phyloP scores from a whole-genome alignment of 1,140 invertebrate genomes.

The Drosophila hydei region DNA sequence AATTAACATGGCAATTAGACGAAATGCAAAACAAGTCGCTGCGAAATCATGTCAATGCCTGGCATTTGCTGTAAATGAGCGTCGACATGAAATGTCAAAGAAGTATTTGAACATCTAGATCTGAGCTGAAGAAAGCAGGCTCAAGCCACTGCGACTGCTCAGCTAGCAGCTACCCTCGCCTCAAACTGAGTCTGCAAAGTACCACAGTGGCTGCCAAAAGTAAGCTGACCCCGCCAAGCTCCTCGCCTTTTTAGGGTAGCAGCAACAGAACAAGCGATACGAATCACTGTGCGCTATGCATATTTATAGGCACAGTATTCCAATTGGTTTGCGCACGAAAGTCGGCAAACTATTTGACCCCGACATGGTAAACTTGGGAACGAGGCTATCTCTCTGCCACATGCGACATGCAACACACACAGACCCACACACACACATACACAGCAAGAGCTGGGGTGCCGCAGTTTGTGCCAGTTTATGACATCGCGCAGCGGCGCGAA shows the following conservation, averaged over 20 bases:
- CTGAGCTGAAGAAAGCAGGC: slow-evolving; percentile 1
- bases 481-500: slow-evolving; percentile 47
- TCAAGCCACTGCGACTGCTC: not conserved
- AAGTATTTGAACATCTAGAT: slow-evolving; percentile 5
- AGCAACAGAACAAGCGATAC: slow-evolving; percentile 31
- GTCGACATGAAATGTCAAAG: slow-evolving; percentile 59
- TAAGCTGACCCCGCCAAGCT: not conserved
- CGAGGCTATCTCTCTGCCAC: slow-evolving; percentile 59
- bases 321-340: slow-evolving; percentile 74
- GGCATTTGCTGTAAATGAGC: slow-evolving; percentile 67
- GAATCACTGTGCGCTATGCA: slow-evolving; percentile 49
- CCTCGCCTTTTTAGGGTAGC: not conserved
- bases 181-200: not conserved
- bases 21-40: slow-evolving; percentile 35
- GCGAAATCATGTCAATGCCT: slow-evolving; percentile 77
- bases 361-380: slow-evolving; percentile 81
- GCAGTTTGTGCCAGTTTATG: slow-evolving; percentile 56
- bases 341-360: slow-evolving; percentile 71
- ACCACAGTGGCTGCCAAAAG: not conserved
- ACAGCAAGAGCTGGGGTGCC: not conserved
- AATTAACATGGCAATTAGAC: slow-evolving; percentile 70
- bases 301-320: slow-evolving; percentile 55
- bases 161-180: slow-evolving; percentile 6
- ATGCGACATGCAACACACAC: slow-evolving; percentile 49
- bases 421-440: not conserved